phyloP scores from a whole-genome alignment of 2,797 vertebrate genomes.

The Sebastes cheni region DNA sequence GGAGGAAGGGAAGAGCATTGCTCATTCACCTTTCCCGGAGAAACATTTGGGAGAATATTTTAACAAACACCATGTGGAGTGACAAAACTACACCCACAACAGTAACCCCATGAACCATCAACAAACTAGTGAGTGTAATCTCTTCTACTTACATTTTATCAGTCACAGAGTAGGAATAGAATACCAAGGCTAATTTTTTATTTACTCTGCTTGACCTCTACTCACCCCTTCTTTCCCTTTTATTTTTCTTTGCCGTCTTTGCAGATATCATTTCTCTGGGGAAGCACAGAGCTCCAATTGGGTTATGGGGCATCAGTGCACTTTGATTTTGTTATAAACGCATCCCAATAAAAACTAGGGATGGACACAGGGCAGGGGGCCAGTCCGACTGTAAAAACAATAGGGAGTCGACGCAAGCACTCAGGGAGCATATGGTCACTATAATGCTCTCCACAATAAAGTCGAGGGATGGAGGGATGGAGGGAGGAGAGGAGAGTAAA shows the following conservation, averaged over 20 bases:
- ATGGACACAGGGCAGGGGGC: slow-evolving; percentile 24
- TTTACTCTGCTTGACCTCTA: slow-evolving; percentile 27
- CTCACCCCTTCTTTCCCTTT: not conserved
- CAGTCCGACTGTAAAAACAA: slow-evolving; percentile 44
- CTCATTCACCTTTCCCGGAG: not conserved
- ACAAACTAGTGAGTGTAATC: not conserved
- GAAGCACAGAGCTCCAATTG: slow-evolving; percentile 34
- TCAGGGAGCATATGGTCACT: slow-evolving; percentile 44
- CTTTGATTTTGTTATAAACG: slow-evolving; percentile 65
- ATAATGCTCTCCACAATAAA: slow-evolving; percentile 37
- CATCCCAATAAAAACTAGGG: slow-evolving; percentile 57
- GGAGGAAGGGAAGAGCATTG: not conserved
- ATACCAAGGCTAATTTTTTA: slow-evolving; percentile 2
- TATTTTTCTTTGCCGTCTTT: slow-evolving; percentile 38
- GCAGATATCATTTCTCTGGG: slow-evolving; percentile 47
- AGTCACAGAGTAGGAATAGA: not conserved
- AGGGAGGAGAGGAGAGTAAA: slow-evolving; percentile 11
- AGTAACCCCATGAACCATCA: not conserved
- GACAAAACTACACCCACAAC: not conserved
- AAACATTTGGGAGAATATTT: not conserved
- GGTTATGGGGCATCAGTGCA: slow-evolving; percentile 45
- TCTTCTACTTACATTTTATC: not conserved
- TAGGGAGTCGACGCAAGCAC: slow-evolving; percentile 10
- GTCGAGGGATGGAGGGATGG: not conserved
- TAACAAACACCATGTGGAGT: not conserved